Base-by-base conservation (phyloP, 2,113 vertebrate genomes). In the Sminthopsis crassicaudata region DNA sequence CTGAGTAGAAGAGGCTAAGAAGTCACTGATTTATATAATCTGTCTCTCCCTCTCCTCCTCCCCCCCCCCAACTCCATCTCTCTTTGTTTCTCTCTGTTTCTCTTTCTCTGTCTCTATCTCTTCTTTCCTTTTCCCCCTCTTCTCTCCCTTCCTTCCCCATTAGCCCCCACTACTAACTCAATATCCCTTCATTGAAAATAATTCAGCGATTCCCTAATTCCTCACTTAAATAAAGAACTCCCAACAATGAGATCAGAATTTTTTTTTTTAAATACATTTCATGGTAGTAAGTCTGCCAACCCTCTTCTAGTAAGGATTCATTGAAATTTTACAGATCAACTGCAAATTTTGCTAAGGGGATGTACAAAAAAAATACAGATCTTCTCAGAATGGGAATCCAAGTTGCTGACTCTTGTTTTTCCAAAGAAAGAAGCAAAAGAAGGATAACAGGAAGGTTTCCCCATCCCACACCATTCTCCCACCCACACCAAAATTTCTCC, bases 1-100 rank as follows among this genome's bases (percentile, higher is more conserved):
- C 91, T 53, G 90, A 92, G 60, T 26, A 42, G 89, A 57, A 96
- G 95, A 93, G 92, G 46, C 90, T 53, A 91, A 90, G 23, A 52
- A 48, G 25, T 22, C 89, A 36, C 84, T 93, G 91, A 53, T 90
- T 94, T 92, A 36, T 10, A 50, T 51, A 30, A 11, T 42, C 22
- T 16, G 0, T 90, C 46, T 22, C 1, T 51, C 50, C 46, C 24
- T 12, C 46, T 42, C 9, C 0, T 51, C 26, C 23, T 27, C 48
- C 50, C 50, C 10, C 10, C 50, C 52, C 24, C 12, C n/a, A n/a
- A n/a, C 36, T 50, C 9, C 0, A 8, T 46, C 22, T 11, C 11
- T 2, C n/a, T 46, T 2, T 36, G 2, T 24, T 26, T 6, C 1
- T 6, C 1, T 10, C 14, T 2, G 9, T 19, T 30, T 8, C n/a